Conservation (phyloP, 2,888 invertebrate genomes). For the Cosmorhoe ocellata region DNA sequence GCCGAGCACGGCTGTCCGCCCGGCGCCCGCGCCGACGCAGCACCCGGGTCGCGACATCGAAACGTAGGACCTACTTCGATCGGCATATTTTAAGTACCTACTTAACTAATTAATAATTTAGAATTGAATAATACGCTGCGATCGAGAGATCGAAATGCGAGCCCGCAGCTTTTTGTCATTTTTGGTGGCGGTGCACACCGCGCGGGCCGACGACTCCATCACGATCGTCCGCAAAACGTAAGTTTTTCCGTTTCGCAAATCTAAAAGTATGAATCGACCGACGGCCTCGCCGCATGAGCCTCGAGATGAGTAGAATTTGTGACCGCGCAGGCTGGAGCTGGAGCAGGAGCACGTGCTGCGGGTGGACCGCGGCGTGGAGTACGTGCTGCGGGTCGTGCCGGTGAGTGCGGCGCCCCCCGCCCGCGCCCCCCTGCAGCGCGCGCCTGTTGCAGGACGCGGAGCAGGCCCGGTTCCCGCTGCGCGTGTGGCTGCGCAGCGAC, state of each 20-base stretch:
- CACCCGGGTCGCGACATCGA: no score
- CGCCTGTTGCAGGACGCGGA: constrained; percentile 35
- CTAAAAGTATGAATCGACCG: no score
- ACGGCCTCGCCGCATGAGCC: no score
- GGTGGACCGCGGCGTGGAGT: constrained; percentile 59
- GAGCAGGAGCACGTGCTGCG: constrained; percentile 52
- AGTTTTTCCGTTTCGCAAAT: background rate
- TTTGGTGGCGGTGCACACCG: constrained; percentile 19
- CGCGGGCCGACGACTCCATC: constrained; percentile 33
- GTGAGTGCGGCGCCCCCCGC: constrained; percentile 51
- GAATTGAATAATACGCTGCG: no score
- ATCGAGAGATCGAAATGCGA: constrained; percentile 3
- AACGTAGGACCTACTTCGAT: no score
- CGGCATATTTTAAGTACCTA: no score
- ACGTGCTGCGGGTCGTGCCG: constrained; percentile 61
- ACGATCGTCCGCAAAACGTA: constrained; percentile 43
- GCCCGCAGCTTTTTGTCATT: constrained; percentile 17
- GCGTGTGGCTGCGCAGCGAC: constrained; percentile 50
- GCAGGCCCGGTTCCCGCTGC: constrained; percentile 49
- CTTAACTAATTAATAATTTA: no score
- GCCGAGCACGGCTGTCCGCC: no score
- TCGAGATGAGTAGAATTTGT: no score
- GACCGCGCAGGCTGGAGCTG: constrained; percentile 51
- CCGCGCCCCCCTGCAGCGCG: no score
- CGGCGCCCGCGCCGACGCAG: no score